These are phyloP conservation scores for Vesta saturnalis DNA, from an alignment of 2,888 invertebrate genomes.

Conservation along the genomic window DNA sequence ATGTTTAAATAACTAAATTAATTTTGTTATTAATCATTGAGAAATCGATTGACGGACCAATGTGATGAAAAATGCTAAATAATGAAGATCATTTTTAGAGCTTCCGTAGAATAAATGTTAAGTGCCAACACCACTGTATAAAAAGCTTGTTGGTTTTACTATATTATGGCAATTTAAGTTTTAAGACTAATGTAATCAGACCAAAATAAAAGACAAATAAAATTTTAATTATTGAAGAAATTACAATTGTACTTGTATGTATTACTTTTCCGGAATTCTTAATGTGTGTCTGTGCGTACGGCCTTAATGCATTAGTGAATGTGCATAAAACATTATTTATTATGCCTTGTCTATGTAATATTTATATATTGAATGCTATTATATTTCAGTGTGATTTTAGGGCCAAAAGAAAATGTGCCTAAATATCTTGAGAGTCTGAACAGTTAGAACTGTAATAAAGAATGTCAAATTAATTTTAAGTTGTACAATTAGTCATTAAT, in stretches of 20 bases:
- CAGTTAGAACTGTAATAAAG: slow-evolving; percentile 17
- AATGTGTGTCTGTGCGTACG: slow-evolving; percentile 1
- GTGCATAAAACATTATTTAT: not conserved
- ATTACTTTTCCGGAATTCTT: not conserved
- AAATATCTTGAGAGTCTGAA: slow-evolving; percentile 43
- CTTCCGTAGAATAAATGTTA: slow-evolving; percentile 41
- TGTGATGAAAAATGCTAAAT: slow-evolving; percentile 7
- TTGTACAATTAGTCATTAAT: not conserved
- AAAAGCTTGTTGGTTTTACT: slow-evolving; percentile 8
- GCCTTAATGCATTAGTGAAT: slow-evolving; percentile 1
- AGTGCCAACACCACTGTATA: slow-evolving; percentile 37
- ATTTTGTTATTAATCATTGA: not conserved
- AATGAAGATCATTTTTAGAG: slow-evolving; percentile 32
- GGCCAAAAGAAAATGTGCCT: slow-evolving; percentile 48
- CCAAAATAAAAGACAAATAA: slow-evolving; percentile 35
- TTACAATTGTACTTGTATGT: not conserved
- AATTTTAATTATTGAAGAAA: not conserved
- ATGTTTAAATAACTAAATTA: not conserved
- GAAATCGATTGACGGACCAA: slow-evolving; percentile 21
- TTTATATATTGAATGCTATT: slow-evolving; percentile 3
- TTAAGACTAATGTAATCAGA: slow-evolving; percentile 10
- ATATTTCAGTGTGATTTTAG: slow-evolving; percentile 17
- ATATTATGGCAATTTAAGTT: not conserved
- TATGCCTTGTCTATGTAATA: not conserved
- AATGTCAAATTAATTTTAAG: slow-evolving; percentile 9